Base-by-base conservation (phyloP, 2,797 vertebrate species). In the Carapus acus region DNA sequence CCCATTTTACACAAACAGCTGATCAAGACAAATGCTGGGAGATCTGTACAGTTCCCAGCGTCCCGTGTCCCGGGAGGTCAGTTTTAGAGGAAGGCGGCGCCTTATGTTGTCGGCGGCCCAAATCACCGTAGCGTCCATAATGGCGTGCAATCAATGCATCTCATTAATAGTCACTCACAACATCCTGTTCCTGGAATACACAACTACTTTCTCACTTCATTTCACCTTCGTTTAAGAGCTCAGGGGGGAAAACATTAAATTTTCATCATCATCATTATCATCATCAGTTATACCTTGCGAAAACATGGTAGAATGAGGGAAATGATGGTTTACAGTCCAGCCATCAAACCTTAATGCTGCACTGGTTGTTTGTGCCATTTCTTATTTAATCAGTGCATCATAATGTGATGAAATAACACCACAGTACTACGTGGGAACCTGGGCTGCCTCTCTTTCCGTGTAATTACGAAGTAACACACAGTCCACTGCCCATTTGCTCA, bases 321-420 rank as follows among this genome's bases (percentile, higher is more conserved):
- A 4, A 43, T 4, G 4, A 33, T 7, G 31, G 31, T 12, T 33
- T 33, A 33, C 31, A 33, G 2, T 20, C 12, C 13, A 15, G 12
- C 17, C 12, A 34, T 29, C 4, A 34, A 49, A 48, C 16, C 49
- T 69, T 34, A 44, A 38, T 46, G 14, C 8, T 1, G 36, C 2
- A 14, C 54, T 36, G 4, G 14, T 36, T 36, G 38, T 66, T 36
- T 8, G 16, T 48, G 15, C 43, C 38, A 16, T 24, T 12, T 33
- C 21, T 53, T 59, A n/a, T n/a, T n/a, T n/a, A 12, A 31, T 49
- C 53, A 53, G 27, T 18, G 16, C 23, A 23, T 43, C 13, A 16
- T 1, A 40, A 14, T 11, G 9, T 27, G 24, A 27, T 4, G 31
- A 33, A 33, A 33, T 33, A 62, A 27, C 3, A 36, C 14, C n/a